Evolutionary conservation across 1,140 invertebrate genomes (phyloP).

Genomic region (Camponotus pennsylvanicus): DNA sequence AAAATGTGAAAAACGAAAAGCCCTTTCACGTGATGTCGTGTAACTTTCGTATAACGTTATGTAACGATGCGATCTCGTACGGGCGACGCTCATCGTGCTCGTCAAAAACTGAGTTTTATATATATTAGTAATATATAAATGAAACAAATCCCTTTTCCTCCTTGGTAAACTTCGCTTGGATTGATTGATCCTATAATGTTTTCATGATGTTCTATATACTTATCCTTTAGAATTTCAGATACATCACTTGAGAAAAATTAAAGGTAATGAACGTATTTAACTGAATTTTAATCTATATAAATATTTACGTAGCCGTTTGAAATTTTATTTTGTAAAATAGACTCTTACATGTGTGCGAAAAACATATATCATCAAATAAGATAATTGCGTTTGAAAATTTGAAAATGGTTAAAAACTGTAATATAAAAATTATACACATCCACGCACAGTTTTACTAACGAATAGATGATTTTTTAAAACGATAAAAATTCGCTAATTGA

Average conservation of each 20-base stretch:
- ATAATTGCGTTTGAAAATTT: not conserved
- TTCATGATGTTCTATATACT: not conserved
- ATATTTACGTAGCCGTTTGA: not conserved
- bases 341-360: not conserved
- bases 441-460: not conserved
- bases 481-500: not conserved
- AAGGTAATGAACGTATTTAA: not conserved
- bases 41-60: constrained; percentile 61
- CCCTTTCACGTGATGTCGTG: constrained; percentile 50
- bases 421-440: too few relatives aligned
- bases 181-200: not conserved
- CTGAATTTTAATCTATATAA: not conserved
- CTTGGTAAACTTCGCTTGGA: not conserved
- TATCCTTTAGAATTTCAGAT: not conserved
- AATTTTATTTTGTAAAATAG: not conserved
- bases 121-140: not conserved
- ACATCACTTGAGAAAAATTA: constrained; percentile 16
- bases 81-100: constrained; percentile 13
- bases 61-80: constrained; percentile 56
- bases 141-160: not conserved
- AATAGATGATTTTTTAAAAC: not conserved
- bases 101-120: not conserved
- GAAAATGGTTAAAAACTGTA: not conserved
- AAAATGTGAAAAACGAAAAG: constrained; percentile 58
- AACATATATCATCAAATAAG: not conserved